These are phyloP conservation scores for Netelia melanura DNA, from an alignment of 2,888 invertebrate genomes.

Conservation along the genomic window DNA sequence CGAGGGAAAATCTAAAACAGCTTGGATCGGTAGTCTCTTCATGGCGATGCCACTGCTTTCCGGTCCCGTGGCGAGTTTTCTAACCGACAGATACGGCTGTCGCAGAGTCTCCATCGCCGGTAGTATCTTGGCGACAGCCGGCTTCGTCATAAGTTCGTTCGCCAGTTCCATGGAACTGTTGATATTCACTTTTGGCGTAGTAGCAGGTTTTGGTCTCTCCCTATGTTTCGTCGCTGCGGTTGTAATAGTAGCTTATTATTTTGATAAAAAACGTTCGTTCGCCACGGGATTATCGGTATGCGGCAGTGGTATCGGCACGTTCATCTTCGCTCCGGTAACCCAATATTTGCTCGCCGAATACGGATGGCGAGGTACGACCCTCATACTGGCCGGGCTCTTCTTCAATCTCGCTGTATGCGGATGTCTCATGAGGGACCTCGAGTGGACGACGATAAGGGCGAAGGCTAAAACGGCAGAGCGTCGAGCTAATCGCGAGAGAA, in stretches of 20 bases:
- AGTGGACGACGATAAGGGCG: constrained; percentile 88
- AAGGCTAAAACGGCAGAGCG: constrained; percentile 88
- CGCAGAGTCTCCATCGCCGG: constrained; percentile 92
- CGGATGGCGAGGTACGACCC: constrained; percentile 93
- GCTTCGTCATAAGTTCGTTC: constrained; percentile 92
- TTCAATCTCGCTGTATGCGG: constrained; percentile 94
- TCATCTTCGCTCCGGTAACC: constrained; percentile 93
- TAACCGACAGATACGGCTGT: constrained; percentile 94
- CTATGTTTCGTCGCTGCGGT: constrained; percentile 96
- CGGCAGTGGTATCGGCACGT: constrained; percentile 95
- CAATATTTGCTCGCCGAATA: constrained; percentile 91
- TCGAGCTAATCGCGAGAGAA: constrained; percentile 87
- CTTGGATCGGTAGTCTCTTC: constrained; percentile 95
- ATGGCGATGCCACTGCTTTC: constrained; percentile 96
- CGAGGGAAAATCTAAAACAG: constrained; percentile 94
- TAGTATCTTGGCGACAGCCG: constrained; percentile 90
- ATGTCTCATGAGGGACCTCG: constrained; percentile 91
- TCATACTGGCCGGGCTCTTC: constrained; percentile 93
- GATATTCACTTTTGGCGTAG: constrained; percentile 93
- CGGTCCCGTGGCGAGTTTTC: constrained; percentile 93
- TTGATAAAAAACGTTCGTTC: constrained; percentile 93
- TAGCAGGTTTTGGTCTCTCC: constrained; percentile 94
- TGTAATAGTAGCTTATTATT: constrained; percentile 95
- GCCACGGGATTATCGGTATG: constrained; percentile 95
- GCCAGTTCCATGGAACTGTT: constrained; percentile 91